These are phyloP conservation scores for Drosophila pseudotakahashii DNA, from an alignment of 2,888 invertebrate genomes.

Conservation along the genomic window DNA sequence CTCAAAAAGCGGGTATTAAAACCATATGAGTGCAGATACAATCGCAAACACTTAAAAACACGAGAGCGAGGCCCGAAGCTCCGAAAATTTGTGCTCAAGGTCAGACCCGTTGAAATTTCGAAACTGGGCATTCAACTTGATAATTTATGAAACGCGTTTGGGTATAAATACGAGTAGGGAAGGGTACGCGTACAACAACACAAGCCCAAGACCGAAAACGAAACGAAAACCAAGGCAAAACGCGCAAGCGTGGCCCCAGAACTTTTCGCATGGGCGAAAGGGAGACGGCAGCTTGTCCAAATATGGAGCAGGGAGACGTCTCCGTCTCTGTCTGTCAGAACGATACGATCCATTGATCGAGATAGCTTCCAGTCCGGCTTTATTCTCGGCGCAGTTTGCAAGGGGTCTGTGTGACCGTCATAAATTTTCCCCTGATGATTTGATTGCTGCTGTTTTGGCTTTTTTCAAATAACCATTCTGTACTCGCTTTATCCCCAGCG, in stretches of 20 bases:
- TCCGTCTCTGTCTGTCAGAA: slow-evolving; percentile 9
- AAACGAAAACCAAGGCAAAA: slow-evolving; percentile 9
- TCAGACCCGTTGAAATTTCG: slow-evolving; percentile 73
- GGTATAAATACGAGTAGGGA: slow-evolving; percentile 49
- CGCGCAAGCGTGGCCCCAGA: slow-evolving; percentile 67
- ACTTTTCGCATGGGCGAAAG: slow-evolving; percentile 28
- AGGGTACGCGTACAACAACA: slow-evolving; percentile 48
- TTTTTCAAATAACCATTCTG: slow-evolving; percentile 13
- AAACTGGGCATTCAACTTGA: slow-evolving; percentile 82
- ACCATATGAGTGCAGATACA: slow-evolving; percentile 22
- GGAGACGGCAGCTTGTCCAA: slow-evolving; percentile 16
- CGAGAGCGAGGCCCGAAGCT: slow-evolving; percentile 52
- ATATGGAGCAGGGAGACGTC: slow-evolving; percentile 50
- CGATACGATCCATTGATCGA: slow-evolving; percentile 37
- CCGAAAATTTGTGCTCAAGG: slow-evolving; percentile 81
- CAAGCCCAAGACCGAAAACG: background rate
- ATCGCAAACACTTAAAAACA: slow-evolving; percentile 21
- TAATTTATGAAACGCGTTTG: slow-evolving; percentile 80
- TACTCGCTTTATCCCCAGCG: slow-evolving; percentile 32
- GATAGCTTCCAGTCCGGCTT: slow-evolving; percentile 27
- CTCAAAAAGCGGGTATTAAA: slow-evolving; percentile 15
- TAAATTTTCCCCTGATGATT: slow-evolving; percentile 40
- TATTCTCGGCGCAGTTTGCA: slow-evolving; percentile 38
- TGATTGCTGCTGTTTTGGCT: slow-evolving; percentile 18
- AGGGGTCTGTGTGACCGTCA: slow-evolving; percentile 29